Evolutionary conservation across 2,888 invertebrate species (phyloP).

Genomic region (Esperia sulphurella): DNA sequence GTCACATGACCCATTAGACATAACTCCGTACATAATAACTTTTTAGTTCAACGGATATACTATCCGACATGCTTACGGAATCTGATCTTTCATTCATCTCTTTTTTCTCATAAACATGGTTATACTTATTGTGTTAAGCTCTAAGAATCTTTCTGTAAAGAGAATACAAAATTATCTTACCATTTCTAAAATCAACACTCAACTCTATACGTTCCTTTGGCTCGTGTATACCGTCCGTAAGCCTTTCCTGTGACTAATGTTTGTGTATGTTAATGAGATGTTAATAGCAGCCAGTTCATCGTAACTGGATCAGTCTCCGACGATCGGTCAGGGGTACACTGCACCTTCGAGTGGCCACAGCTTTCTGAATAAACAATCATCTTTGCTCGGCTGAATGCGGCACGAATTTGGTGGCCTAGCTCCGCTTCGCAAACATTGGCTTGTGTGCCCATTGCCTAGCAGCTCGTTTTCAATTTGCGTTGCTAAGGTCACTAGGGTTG

Average conservation of each 20-base stretch:
- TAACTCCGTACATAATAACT: too few relatives aligned
- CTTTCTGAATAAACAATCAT: constrained; percentile 59
- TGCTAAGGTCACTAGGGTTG: background rate
- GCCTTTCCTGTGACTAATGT: constrained; percentile 71
- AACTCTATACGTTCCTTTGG: background rate
- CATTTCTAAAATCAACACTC: too few relatives aligned
- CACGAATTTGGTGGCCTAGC: constrained; percentile 2
- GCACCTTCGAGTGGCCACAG: constrained; percentile 45
- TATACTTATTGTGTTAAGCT: too few relatives aligned
- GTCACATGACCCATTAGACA: too few relatives aligned
- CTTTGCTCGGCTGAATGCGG: constrained; percentile 6
- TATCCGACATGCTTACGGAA: too few relatives aligned
- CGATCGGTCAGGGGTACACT: constrained; percentile 30
- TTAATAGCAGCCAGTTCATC: constrained; percentile 58
- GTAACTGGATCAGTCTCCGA: constrained; percentile 68
- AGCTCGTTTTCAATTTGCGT: background rate
- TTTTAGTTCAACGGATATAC: too few relatives aligned
- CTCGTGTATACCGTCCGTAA: constrained; percentile 27
- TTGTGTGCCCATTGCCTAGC: background rate
- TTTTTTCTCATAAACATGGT: too few relatives aligned
- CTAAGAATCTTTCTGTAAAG: background rate
- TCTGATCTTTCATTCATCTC: too few relatives aligned
- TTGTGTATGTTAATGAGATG: constrained; percentile 75
- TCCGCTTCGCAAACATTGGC: constrained; percentile 1
- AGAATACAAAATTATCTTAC: background rate